Base-by-base conservation (phyloP, 2,797 vertebrate genomes). In the Melanotaenia maccullochi region DNA sequence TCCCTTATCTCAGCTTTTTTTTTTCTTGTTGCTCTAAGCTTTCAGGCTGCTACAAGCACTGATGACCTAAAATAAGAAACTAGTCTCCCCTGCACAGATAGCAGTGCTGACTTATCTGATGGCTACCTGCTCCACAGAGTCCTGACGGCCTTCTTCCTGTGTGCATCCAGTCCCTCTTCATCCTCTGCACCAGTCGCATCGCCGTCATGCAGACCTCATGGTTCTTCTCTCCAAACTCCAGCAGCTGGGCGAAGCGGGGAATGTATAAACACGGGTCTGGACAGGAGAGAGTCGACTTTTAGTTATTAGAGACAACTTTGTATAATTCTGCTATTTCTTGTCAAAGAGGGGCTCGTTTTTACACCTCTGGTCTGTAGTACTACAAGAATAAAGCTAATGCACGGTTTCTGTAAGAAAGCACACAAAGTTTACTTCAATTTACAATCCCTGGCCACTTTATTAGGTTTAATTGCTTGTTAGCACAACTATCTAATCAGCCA, bases 121-220 rank as follows among this genome's bases (percentile, higher is more conserved):
- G 69, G 65, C n/a, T 88, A 99, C 98, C 98, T 84, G 98, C 98
- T 22, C 98, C 98, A 0, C 98, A 99, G 74, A 99, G 97, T 28
- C 98, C 98, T 0, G 98, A 97, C 1, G 98, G 98, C 60, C 98
- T 93, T 54, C 98, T 95, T 44, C 98, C 98, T 0, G 97, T 98
- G 93, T 99, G 98, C 97, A 99, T 99, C 98, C 98, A 99, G 93
- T 99, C 97, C 80, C 98, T 89, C 93, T 99, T 99, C 98, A 99
- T 99, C 84, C 97, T 94, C 94, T 99, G 97, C 66, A 99, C 89
- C 57, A 99, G 94, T 47, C 97, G 82, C 78, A 99, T 84, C 0
- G 98, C 98, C 0, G 97, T 99, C 97, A 99, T 99, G 74, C 97
- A 97, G 18, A 99, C 98, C 9, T 99, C 97, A 0, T 96, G 97